These are phyloP conservation scores for Vidua macroura DNA, from an alignment of 2,113 vertebrate species.

Conservation along the genomic window DNA sequence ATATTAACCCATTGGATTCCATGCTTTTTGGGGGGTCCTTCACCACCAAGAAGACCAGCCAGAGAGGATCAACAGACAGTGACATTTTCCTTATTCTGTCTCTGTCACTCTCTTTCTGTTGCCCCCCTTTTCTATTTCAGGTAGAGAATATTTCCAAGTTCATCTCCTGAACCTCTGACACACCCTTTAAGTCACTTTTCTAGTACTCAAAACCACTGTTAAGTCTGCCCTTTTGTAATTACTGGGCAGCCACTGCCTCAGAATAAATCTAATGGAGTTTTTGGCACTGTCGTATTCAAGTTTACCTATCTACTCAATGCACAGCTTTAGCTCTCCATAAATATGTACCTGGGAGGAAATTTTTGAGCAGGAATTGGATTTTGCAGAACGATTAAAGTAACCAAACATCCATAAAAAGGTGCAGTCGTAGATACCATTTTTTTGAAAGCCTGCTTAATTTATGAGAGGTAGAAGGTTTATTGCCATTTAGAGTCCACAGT, in stretches of 20 bases:
- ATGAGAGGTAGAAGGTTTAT: conserved; percentile 82
- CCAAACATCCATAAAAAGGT: conserved; percentile 83
- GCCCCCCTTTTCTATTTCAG: background rate
- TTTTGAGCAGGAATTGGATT: conserved; percentile 78
- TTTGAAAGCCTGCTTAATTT: conserved; percentile 81
- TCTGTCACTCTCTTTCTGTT: background rate
- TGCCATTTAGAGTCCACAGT: conserved; percentile 76
- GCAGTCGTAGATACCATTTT: conserved; percentile 74
- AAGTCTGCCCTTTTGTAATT: conserved; percentile 72
- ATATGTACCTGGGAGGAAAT: conserved; percentile 78
- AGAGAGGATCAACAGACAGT: background rate
- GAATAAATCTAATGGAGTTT: conserved; percentile 79
- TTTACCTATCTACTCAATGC: conserved; percentile 78
- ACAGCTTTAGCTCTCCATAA: conserved; percentile 80
- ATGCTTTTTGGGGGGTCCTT: background rate
- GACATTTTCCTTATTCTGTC: background rate
- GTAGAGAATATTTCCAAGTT: background rate
- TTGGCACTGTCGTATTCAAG: conserved; percentile 80
- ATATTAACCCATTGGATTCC: background rate
- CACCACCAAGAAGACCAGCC: background rate
- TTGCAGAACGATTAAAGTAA: conserved; percentile 84
- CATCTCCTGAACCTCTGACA: background rate
- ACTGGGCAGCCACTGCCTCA: conserved; percentile 72
- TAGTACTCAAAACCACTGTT: conserved; percentile 6
- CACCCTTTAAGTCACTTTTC: background rate